Base-by-base conservation (phyloP, 2,888 invertebrate genomes). In the Eupithecia subfuscata region DNA sequence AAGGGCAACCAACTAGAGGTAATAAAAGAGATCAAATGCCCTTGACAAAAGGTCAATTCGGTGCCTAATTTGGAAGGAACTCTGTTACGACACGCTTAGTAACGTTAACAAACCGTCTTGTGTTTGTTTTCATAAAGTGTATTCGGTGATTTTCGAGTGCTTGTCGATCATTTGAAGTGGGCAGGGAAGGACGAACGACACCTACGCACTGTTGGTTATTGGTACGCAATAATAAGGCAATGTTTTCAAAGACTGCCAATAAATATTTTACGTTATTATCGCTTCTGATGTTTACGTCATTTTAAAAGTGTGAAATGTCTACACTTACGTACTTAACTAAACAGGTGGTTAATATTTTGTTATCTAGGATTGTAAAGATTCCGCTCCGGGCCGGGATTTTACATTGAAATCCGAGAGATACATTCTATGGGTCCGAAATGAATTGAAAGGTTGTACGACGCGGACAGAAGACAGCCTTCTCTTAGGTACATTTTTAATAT, bases 31-130 rank as follows among this genome's bases (percentile, higher is more conserved):
- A n/a, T n/a, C n/a, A 77, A 81, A 71, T 89, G 91, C 85, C 94
- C 93, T 93, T 92, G 92, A 84, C 81, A 79, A 87, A 91, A 94
- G 93, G 94, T 93, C 92, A 89, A 89, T 89, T 87, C 83, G 87
- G 86, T 84, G 85, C 86, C 86, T 85, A 87, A 82, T 85, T 87
- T 87, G 85, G 87, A 85, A 88, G 87, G 87, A 88, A 84, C 86
- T 85, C 77, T 71, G 82, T 92, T 92, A 87, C 91, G 90, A 91
- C 90, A 91, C 82, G 84, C 60, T 84, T 86, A 86, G 85, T 84
- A 88, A 87, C 86, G 88, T 89, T 87, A 88, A 89, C 88, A 86
- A 87, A 87, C 85, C 84, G 79, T 79, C 84, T 68, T 68, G 43
- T 91, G 90, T 92, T 93, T 91, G 88, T 90, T 89, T 90, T 86